Evolutionary conservation across 2,113 vertebrate species (phyloP), one percentile per base, ranked within the genome.

Genomic region (Centrocercus urophasianus): DNA sequence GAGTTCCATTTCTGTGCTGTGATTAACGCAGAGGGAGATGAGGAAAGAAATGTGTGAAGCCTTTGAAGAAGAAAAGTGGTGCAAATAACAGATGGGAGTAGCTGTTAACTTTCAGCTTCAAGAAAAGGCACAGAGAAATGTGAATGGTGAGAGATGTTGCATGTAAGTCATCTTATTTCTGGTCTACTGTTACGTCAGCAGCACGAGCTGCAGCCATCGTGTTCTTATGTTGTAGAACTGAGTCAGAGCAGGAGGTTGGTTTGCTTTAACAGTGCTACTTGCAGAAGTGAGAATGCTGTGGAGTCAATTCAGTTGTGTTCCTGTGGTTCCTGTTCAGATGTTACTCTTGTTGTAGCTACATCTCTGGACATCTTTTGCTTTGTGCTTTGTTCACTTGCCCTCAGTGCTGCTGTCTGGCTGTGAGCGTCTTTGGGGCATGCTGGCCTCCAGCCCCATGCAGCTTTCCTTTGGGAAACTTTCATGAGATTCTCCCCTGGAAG

Each of bases 221-320:
- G 70, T n/a, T 34, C 40, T 59, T 20, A 25, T 17, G 0, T 17
- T 54, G 70, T 14, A 30, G 59, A 48, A 43, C 10, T 38, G 71
- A 59, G 82, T 82, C 57, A 47, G 67, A 86, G 75, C 66, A 88
- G 86, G 59, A 59, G 59, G 52, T 50, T 82, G 63, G 66, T 70
- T 90, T 69, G 40, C 67, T 71, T 56, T 83, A 47, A 4, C n/a
- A 42, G 52, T 40, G 6, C 6, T 36, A 1, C 54, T 76, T 71
- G 28, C 34, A 70, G 59, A 43, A 79, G 83, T 8, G 15, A 66
- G 74, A 80, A 38, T 1, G 28, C 64, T 28, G 21, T 52, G 71
- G 57, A 89, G 47, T 27, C 14, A 1, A 27, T 92, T 79, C 89
- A 60, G 32, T 83, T 8, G 2, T 83, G 60, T 60, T 82, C 71